These are phyloP conservation scores for Pelvicachromis taeniatus DNA, from an alignment of 2,113 vertebrate genomes.

Conservation along the genomic window DNA sequence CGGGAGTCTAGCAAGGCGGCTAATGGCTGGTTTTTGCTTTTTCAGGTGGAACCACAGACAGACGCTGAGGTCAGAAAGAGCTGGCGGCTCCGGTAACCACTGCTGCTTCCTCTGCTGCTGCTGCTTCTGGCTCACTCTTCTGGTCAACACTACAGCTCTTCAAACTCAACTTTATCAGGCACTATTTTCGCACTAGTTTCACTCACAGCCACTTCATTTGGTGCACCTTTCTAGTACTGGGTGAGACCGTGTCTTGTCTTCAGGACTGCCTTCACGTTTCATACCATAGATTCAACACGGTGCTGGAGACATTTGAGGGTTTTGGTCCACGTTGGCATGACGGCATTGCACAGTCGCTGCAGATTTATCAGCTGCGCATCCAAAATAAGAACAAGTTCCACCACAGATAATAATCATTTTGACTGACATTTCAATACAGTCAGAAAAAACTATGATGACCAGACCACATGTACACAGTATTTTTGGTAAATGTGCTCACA, in stretches of 20 bases:
- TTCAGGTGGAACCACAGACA: constrained; percentile 58
- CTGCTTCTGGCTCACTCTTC: background rate
- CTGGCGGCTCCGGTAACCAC: background rate
- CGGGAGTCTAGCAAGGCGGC: background rate
- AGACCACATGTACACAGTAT: background rate
- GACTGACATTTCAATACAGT: background rate
- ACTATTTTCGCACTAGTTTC: fast-evolving
- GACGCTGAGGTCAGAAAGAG: constrained; percentile 34
- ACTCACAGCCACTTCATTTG: background rate
- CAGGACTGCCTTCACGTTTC: background rate
- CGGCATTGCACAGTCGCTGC: background rate
- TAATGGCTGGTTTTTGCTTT: constrained; percentile 38
- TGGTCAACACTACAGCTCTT: background rate
- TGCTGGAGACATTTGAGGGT: background rate
- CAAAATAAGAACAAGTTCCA: background rate
- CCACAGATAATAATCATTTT: background rate
- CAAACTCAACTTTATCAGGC: background rate
- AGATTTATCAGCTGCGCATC: background rate
- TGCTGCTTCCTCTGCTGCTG: background rate
- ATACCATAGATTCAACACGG: background rate
- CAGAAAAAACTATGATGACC: background rate
- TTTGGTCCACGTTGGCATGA: background rate
- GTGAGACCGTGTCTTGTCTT: background rate
- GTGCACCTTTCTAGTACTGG: background rate
- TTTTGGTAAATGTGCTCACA: background rate